A percentile compares a stretch with the other conserved stretches of the same genome.
These are phyloP conservation scores for Ophion ellenae DNA, from an alignment of 2,888 invertebrate genomes.

Conservation along the genomic window DNA sequence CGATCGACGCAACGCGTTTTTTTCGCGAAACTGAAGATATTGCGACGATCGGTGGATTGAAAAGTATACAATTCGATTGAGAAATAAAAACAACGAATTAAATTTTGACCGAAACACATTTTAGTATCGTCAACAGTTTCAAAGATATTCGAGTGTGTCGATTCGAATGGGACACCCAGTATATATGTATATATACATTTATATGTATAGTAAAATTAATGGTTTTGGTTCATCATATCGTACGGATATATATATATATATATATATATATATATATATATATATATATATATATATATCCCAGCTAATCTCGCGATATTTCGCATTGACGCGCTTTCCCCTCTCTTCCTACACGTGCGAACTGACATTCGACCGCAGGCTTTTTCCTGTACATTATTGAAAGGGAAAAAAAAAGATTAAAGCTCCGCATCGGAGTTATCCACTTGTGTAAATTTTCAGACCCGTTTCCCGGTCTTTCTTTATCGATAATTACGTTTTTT, in stretches of 20 bases:
- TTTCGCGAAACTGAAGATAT: too few relatives aligned
- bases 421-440: constrained; percentile 48
- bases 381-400: constrained; percentile 18
- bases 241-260: constrained; percentile 9
- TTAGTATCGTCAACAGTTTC: background rate
- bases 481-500: background rate
- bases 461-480: constrained; percentile 22
- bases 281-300: constrained; percentile 6
- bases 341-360: background rate
- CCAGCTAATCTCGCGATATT: background rate
- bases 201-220: constrained; percentile 25
- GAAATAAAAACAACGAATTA: background rate
- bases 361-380: constrained; percentile 12
- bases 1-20: too few relatives aligned
- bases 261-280: background rate
- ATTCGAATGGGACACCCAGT: background rate
- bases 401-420: constrained; percentile 29
- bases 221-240: constrained; percentile 35
- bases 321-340: background rate
- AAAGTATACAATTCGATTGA: background rate
- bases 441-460: constrained; percentile 45
- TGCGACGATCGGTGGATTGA: background rate
- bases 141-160: background rate
- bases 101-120: background rate
- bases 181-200: background rate